Conservation (phyloP, 2,113 vertebrate genomes). For the Neofelis nebulosa region DNA sequence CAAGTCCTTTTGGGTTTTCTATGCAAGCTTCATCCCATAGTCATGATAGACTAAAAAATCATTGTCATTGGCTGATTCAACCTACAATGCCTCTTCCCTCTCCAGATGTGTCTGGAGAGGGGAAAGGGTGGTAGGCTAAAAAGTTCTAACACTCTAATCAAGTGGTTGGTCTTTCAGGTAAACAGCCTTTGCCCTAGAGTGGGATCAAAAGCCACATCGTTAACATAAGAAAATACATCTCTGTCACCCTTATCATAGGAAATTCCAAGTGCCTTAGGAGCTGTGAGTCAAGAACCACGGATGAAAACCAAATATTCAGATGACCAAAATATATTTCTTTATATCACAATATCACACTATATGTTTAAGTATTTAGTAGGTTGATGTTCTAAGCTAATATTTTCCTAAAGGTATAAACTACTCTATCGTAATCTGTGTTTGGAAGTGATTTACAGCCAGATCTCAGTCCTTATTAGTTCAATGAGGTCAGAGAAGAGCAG, state of each 20-base stretch:
- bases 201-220: fast-evolving
- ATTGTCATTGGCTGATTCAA: neutral
- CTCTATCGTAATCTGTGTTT: neutral
- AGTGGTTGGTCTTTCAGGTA: neutral
- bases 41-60: neutral
- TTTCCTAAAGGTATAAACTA: neutral
- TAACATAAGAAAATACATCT: neutral
- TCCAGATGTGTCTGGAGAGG: neutral
- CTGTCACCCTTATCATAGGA: neutral
- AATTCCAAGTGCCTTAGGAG: neutral
- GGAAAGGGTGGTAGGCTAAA: neutral
- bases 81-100: neutral
- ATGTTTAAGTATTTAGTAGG: neutral
- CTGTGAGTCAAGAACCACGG: neutral
- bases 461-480: neutral
- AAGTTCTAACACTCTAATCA: neutral
- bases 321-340: neutral
- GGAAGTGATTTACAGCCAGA: neutral
- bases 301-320: neutral
- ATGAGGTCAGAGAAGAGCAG: neutral
- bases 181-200: neutral
- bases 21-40: neutral
- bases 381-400: neutral
- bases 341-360: neutral
- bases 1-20: neutral